Percentiles rank a stretch among this genome's conserved stretches.
These are phyloP conservation scores for Agonum fuliginosum DNA, from an alignment of 2,888 invertebrate species.

Conservation along the genomic window DNA sequence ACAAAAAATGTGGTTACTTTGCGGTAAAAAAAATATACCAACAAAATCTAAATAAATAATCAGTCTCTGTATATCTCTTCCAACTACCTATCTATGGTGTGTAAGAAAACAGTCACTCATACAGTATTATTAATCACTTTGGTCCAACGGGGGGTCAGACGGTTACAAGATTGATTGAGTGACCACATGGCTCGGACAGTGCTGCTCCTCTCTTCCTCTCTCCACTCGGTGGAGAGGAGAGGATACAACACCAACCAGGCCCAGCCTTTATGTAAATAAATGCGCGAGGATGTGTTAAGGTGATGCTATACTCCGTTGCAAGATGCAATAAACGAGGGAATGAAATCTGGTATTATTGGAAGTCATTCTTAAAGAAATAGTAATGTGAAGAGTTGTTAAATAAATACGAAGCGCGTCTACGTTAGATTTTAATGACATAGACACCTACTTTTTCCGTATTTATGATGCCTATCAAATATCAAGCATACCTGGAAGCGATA, in stretches of 20 bases:
- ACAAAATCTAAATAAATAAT: background rate
- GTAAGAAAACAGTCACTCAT: conserved; percentile 30
- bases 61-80: background rate
- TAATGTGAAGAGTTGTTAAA: no score
- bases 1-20: no score
- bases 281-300: conserved; percentile 12
- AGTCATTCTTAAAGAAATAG: background rate
- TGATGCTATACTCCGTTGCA: background rate
- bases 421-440: no score
- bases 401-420: no score
- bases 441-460: no score
- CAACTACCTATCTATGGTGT: background rate
- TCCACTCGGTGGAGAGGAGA: background rate
- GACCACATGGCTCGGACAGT: conserved; percentile 35
- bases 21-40: background rate
- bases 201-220: background rate
- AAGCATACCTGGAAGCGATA: no score
- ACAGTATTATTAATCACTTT: conserved; percentile 20
- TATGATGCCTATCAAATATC: no score
- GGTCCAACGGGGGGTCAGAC: conserved; percentile 3
- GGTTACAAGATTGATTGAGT: conserved; percentile 46
- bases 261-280: conserved; percentile 46
- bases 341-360: background rate
- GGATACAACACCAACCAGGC: conserved; percentile 31
- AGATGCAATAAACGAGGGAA: background rate